Evolutionary conservation across 1,140 invertebrate species (phyloP).

Genomic region (Drosophila triauraria): DNA sequence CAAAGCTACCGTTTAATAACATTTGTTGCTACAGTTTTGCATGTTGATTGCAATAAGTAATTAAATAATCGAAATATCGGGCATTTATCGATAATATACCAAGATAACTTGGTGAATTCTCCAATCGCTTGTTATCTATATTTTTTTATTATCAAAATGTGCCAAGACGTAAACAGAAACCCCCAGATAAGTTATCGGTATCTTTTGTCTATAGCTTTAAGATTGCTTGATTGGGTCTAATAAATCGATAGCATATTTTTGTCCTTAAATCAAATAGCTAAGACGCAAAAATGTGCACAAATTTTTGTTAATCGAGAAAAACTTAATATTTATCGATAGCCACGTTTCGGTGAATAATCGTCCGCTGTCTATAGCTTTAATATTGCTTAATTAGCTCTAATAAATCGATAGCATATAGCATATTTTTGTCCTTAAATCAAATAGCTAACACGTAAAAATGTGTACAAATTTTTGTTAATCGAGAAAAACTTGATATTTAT

Average conservation of each 20-base stretch:
- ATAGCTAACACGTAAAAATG: too few species aligned
- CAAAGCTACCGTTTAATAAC: background rate
- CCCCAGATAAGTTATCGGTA: background rate
- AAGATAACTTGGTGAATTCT: too few species aligned
- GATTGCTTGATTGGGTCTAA: background rate
- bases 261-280: too few species aligned
- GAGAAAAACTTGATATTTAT: constrained; percentile 2
- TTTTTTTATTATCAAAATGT: background rate
- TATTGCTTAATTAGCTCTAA: background rate
- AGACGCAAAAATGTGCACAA: too few species aligned
- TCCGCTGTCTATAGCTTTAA: background rate
- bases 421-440: too few species aligned
- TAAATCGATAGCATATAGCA: background rate
- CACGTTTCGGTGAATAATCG: background rate
- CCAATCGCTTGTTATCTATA: background rate
- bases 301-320: background rate
- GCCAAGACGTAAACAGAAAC: background rate
- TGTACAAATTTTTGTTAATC: too few species aligned
- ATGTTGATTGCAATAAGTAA: background rate
- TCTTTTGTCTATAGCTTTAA: background rate
- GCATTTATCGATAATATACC: background rate
- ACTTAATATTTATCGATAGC: background rate
- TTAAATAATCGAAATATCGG: background rate
- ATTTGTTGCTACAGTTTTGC: background rate
- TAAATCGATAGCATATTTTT: background rate